These are phyloP conservation scores for Glaucomys volans DNA, from an alignment of 2,113 vertebrate genomes.

Conservation along the genomic window DNA sequence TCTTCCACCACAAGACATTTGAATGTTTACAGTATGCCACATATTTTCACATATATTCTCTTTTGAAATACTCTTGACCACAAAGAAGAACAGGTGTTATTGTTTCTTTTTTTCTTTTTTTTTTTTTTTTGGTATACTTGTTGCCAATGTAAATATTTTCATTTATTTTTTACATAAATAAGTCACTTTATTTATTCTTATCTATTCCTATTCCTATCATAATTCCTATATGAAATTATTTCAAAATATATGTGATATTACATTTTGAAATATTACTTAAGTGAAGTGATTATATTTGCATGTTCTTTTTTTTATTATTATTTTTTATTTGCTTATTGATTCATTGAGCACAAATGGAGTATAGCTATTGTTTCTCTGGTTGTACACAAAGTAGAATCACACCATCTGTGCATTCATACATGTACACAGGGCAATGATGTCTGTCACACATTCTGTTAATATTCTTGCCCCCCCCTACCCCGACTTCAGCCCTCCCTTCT, in stretches of 20 bases:
- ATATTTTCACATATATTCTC: not conserved
- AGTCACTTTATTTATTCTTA: not conserved
- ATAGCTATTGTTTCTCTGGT: no score
- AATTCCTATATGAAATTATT: not conserved
- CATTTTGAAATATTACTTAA: constrained; percentile 10
- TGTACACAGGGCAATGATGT: no score
- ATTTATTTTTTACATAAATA: not conserved
- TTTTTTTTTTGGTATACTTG: not conserved
- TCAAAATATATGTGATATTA: not conserved
- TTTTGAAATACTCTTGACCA: not conserved
- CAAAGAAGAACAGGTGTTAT: not conserved
- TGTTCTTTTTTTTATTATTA: no score
- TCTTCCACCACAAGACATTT: not conserved
- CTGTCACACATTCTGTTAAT: no score
- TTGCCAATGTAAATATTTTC: not conserved
- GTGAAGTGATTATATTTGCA: not conserved
- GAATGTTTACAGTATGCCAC: not conserved
- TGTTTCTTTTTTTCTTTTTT: no score
- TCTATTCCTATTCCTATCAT: no score
- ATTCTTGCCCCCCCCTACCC: no score
- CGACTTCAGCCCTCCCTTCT: no score
- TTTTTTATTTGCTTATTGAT: no score
- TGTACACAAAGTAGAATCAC: no score
- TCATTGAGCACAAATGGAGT: no score
- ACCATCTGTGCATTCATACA: no score